Evolutionary conservation across 2,888 invertebrate genomes (phyloP).

Genomic region (Drosophila kambysellisi): DNA sequence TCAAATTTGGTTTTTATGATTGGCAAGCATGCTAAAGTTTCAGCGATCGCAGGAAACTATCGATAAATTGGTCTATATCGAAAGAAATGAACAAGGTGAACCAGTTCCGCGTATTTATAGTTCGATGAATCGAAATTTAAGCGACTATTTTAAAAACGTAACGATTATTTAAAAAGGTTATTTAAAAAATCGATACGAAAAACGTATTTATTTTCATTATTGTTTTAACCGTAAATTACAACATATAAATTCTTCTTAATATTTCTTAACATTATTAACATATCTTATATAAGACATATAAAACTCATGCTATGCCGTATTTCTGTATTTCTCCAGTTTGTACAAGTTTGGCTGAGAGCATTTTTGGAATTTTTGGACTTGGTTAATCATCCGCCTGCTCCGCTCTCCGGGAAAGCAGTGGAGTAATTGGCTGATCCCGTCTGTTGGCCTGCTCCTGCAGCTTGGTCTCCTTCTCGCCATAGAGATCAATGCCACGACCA

Average conservation of each 20-base stretch:
- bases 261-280: slow-evolving; percentile 36
- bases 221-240: slow-evolving; percentile 10
- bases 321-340: slow-evolving; percentile 44
- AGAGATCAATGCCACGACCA: slow-evolving; percentile 87
- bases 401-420: slow-evolving; percentile 70
- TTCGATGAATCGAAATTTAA: not conserved
- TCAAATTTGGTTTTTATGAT: not conserved
- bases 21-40: not conserved
- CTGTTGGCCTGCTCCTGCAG: slow-evolving; percentile 62
- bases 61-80: not conserved
- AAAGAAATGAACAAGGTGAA: not conserved
- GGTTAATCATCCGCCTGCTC: slow-evolving; percentile 36
- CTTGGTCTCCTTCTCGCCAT: slow-evolving; percentile 85
- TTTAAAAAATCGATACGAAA: slow-evolving; percentile 12
- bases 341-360: slow-evolving; percentile 55
- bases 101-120: not conserved
- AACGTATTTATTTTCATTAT: slow-evolving; percentile 23
- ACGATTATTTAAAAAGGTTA: not conserved
- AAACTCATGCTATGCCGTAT: not conserved
- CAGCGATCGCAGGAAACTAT: not conserved
- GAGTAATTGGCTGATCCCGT: slow-evolving; percentile 78
- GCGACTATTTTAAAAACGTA: not conserved
- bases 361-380: slow-evolving; percentile 12
- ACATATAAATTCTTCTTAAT: slow-evolving; percentile 53
- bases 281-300: slow-evolving; percentile 14